These are phyloP conservation scores for Calyptomena viridis DNA, from an alignment of 2,113 vertebrate genomes.

Conservation along the genomic window DNA sequence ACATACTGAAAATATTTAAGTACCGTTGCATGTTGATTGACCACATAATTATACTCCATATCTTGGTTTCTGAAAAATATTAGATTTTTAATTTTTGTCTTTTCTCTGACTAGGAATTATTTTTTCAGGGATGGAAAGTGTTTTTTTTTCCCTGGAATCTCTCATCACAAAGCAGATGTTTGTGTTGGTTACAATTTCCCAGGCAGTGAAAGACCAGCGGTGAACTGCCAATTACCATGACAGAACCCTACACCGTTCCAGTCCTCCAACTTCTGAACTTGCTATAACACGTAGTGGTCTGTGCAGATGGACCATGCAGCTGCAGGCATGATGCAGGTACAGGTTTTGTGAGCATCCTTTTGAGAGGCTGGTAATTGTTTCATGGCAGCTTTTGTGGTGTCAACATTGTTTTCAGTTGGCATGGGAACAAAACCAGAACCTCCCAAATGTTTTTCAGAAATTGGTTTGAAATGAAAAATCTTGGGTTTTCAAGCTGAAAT, in stretches of 20 bases:
- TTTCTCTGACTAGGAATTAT: not conserved
- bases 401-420: not conserved
- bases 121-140: not conserved
- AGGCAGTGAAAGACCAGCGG: not conserved
- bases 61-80: not conserved
- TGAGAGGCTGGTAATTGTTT: not conserved
- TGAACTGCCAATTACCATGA: not conserved
- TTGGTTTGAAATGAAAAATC: not conserved
- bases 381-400: not conserved
- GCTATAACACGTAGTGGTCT: fast-evolving
- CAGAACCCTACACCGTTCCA: fast-evolving
- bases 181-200: not conserved
- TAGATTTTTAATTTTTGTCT: not conserved
- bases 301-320: not conserved
- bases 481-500: not conserved
- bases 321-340: not conserved
- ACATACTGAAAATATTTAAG: not conserved
- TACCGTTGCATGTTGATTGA: not conserved
- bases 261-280: not conserved
- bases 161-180: not conserved
- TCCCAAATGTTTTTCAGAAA: not conserved
- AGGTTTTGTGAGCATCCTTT: not conserved
- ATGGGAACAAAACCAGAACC: not conserved
- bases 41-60: not conserved
- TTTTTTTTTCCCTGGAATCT: not conserved